Evolutionary conservation across 2,888 invertebrate species (phyloP), one percentile per base, ranked within the genome.

Genomic region (Tinea pellionella): DNA sequence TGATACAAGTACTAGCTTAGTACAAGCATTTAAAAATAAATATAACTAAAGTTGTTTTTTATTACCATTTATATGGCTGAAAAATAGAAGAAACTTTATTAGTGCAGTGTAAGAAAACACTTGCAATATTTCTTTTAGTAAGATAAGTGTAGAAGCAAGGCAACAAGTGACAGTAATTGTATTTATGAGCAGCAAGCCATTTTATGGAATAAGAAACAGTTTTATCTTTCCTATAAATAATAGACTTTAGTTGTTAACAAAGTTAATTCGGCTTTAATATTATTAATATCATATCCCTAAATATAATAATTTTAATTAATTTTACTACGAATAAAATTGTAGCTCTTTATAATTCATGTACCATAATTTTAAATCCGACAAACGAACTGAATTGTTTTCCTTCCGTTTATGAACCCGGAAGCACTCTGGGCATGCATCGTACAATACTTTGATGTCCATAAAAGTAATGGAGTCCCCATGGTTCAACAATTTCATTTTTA

Each of bases 161-260:
- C 69, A 69, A 68, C 68, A 68, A 71, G 70, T 69, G 67, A 65
- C 67, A 65, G 67, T 74, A 76, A 76, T 75, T 71, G 66, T 66
- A 69, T 74, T 72, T 70, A 67, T 65, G 65, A 68, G 68, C 67
- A 63, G n/a, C 37, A 12, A 9, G 9, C 37, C 37, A 37, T 37
- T 37, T 12, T n/a, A 37, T 37, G 9, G n/a, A 37, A n/a, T 9
- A 37, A 37, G 37, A 37, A 37, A 37, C 37, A 37, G 9, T 37
- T 37, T 37, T 37, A 2, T 37, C n/a, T 37, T 37, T 37, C 4
- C n/a, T 37, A 24, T 24, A 24, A 24, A 24, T 24, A 24, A 24
- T 24, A 24, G 6, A 24, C 24, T 24, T 24, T 24, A 24, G 24
- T 24, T 24, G 24, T 24, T 24, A 24, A 24, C 24, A 24, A 24